phyloP scores from a whole-genome alignment of 1,140 invertebrate species.

The Goniozus legneri region DNA sequence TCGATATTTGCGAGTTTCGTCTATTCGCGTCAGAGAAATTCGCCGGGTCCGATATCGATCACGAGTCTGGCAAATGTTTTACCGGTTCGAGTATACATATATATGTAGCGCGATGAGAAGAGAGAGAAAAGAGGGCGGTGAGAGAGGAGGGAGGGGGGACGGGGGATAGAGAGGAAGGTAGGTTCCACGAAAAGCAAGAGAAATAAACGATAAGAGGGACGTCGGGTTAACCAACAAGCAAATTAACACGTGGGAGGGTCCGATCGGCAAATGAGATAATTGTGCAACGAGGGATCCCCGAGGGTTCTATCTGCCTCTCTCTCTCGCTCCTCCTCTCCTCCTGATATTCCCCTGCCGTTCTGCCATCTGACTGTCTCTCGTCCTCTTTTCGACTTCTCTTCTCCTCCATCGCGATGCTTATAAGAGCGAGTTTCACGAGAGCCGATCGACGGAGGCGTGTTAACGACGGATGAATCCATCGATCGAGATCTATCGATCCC shows the following conservation, averaged over 20 bases:
- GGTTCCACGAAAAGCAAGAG: constrained; percentile 14
- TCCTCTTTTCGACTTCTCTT: background rate
- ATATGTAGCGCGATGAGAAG: too few relatives aligned
- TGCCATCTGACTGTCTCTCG: too few relatives aligned
- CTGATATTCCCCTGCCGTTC: constrained; percentile 5
- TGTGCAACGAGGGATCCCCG: constrained; percentile 29
- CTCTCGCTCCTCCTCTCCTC: background rate
- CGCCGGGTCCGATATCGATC: too few relatives aligned
- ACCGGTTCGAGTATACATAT: too few relatives aligned
- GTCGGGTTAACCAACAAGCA: constrained; percentile 53
- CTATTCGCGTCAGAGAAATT: too few relatives aligned
- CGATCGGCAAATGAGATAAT: constrained; percentile 49
- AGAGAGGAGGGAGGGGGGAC: constrained; percentile 13
- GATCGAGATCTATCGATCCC: too few relatives aligned
- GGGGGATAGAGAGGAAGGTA: constrained; percentile 7
- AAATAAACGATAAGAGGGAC: constrained; percentile 11
- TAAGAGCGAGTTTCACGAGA: constrained; percentile 11
- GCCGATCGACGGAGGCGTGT: constrained; percentile 31
- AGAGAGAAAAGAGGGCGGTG: too few relatives aligned
- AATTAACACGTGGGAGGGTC: constrained; percentile 57
- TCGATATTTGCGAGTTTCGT: too few relatives aligned
- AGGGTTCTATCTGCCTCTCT: background rate
- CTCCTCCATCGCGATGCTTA: background rate
- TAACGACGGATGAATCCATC: constrained; percentile 31
- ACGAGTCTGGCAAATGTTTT: too few relatives aligned